These are phyloP conservation scores for Epizoanthus illoricatus DNA, from an alignment of 92 coral and sea anemone species.

Conservation along the genomic window DNA sequence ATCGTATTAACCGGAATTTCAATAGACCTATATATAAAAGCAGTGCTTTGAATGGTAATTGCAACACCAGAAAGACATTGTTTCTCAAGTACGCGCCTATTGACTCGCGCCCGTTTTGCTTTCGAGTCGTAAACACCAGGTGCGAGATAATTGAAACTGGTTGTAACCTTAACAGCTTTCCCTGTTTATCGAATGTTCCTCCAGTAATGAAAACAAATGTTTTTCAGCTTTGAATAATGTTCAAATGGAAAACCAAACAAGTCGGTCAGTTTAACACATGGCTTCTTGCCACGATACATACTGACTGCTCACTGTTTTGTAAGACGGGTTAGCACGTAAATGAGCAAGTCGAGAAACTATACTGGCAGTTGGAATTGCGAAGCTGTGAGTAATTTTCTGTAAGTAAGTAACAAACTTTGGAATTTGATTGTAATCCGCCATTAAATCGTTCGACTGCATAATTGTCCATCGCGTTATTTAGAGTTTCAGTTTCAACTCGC, in stretches of 20 bases:
- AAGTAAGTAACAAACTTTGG: neutral
- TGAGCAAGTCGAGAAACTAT: neutral
- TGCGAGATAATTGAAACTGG: neutral
- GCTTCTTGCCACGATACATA: neutral
- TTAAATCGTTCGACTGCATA: too few relatives aligned
- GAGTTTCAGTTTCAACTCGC: neutral
- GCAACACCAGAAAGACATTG: slow-evolving; percentile 6
- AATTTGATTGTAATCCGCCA: neutral
- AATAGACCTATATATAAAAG: neutral
- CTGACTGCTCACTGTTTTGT: too few relatives aligned
- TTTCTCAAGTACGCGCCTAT: neutral
- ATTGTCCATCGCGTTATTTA: too few relatives aligned
- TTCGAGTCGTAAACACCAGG: neutral
- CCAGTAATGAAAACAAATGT: neutral
- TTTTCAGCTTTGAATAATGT: neutral
- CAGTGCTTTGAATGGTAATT: slow-evolving; percentile 8
- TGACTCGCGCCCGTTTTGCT: neutral
- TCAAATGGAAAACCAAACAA: neutral
- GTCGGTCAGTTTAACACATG: neutral
- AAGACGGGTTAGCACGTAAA: neutral
- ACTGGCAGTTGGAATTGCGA: neutral
- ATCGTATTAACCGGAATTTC: too few relatives aligned
- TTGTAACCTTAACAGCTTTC: neutral
- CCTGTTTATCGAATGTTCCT: neutral
- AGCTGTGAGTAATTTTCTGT: neutral